phyloP scores from a whole-genome alignment of 2,113 vertebrate species.

The Dasypus novemcinctus region DNA sequence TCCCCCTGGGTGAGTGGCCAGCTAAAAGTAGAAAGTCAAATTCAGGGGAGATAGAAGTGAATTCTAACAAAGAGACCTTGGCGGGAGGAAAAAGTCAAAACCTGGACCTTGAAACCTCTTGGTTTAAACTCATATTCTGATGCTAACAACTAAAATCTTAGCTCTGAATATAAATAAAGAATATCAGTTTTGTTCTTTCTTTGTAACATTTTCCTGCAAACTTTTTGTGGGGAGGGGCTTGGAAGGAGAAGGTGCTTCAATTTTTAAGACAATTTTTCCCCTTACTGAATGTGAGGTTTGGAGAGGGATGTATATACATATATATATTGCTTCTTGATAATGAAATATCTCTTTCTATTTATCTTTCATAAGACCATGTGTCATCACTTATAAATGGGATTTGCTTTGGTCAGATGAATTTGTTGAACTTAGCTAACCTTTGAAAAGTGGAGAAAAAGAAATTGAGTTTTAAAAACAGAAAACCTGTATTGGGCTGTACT shows the following conservation, averaged over 20 bases:
- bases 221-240: background rate
- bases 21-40: background rate
- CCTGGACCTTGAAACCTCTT: background rate
- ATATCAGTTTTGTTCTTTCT: background rate
- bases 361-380: conserved; percentile 43
- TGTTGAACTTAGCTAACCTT: conserved; percentile 58
- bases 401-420: conserved; percentile 60
- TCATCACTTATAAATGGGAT: conserved; percentile 60
- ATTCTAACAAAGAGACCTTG: background rate
- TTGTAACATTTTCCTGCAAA: background rate
- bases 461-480: background rate
- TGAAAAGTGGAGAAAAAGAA: conserved; percentile 11
- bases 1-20: background rate
- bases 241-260: background rate
- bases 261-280: conserved; percentile 32
- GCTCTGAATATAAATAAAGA: conserved; percentile 24
- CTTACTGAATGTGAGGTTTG: background rate
- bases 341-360: conserved; percentile 58
- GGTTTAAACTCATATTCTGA: background rate
- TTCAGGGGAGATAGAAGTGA: background rate
- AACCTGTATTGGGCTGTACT: conserved; percentile 19
- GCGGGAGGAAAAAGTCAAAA: background rate
- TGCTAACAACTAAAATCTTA: background rate
- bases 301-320: background rate
- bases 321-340: conserved; percentile 27